Conservation (phyloP, 2,888 invertebrate species). For the Prenolepis imparis region DNA sequence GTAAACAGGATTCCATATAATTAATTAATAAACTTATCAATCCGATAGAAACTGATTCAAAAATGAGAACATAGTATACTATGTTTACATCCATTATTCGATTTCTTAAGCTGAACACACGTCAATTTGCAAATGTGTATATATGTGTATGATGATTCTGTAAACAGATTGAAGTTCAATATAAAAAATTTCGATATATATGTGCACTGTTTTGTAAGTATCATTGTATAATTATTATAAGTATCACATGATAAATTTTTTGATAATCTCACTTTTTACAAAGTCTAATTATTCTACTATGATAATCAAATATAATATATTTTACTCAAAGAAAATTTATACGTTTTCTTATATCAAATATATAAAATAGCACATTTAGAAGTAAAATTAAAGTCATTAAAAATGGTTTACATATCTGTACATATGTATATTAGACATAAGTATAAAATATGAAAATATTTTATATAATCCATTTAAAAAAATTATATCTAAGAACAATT, state of each 20-base stretch:
- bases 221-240: neutral
- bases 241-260: neutral
- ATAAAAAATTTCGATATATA: neutral
- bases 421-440: neutral
- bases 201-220: neutral
- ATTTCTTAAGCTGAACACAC: neutral
- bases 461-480: too few species aligned
- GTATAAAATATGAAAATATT: too few species aligned
- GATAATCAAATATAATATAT: too few species aligned
- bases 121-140: neutral
- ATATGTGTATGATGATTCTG: neutral
- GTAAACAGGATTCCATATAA: conserved; percentile 90
- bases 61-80: neutral
- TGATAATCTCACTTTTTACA: neutral
- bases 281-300: neutral
- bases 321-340: too few species aligned
- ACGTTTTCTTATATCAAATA: too few species aligned
- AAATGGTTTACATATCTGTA: neutral
- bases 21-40: conserved; percentile 90
- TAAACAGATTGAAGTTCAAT: neutral
- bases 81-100: neutral
- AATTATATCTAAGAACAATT: neutral
- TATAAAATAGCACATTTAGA: too few species aligned
- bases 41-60: neutral
- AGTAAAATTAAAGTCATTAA: neutral